These are phyloP conservation scores for Rhinogobius similis DNA, from an alignment of 2,113 vertebrate species.

Conservation along the genomic window DNA sequence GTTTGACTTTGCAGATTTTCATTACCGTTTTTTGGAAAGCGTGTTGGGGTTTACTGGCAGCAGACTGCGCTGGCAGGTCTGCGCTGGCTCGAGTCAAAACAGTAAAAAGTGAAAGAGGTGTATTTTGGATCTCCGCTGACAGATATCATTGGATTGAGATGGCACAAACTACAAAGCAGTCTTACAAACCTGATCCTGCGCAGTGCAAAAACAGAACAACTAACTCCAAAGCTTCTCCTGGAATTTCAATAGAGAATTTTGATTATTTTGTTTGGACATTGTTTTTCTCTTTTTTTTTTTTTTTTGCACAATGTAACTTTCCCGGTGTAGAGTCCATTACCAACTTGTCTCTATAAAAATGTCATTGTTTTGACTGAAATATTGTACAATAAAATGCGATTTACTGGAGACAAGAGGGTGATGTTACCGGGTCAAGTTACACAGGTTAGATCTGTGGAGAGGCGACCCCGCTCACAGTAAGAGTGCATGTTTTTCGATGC, in stretches of 20 bases:
- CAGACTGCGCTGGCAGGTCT: not conserved
- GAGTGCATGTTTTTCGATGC: no score
- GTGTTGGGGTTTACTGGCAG: slow-evolving; percentile 1
- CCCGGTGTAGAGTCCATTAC: no score
- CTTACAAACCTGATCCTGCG: not conserved
- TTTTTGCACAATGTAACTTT: no score
- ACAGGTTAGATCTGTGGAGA: no score
- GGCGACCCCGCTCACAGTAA: no score
- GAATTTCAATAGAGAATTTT: not conserved
- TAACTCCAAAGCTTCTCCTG: not conserved
- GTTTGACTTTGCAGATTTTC: slow-evolving; percentile 26
- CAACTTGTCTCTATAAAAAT: no score
- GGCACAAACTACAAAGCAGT: slow-evolving; percentile 10
- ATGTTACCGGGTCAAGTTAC: no score
- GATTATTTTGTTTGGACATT: not conserved
- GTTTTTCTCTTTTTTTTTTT: not conserved
- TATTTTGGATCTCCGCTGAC: slow-evolving; percentile 12
- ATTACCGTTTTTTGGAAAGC: slow-evolving; percentile 21
- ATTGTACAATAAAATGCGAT: no score
- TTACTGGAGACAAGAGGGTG: no score
- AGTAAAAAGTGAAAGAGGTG: slow-evolving; percentile 3
- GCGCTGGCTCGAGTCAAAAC: slow-evolving; percentile 1
- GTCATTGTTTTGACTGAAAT: no score
- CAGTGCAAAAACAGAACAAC: not conserved
- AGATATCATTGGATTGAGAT: slow-evolving; percentile 1